Base-by-base conservation (phyloP, 2,797 vertebrate species). In the Phoxinus dragarum region DNA sequence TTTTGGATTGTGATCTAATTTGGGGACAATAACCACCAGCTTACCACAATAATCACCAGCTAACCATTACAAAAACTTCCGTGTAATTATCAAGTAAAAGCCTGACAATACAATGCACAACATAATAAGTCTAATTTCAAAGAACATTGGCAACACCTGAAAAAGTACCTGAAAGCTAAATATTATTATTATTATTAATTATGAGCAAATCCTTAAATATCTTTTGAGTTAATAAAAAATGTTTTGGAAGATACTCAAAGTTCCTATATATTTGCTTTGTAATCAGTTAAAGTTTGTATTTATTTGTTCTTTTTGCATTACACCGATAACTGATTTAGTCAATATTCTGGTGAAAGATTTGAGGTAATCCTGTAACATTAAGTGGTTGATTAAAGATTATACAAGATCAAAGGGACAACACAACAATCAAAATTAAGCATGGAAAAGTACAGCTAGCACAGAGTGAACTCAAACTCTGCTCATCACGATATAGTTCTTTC, bases 401-500 rank as follows among this genome's bases (percentile, higher is more conserved):
- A 49, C n/a, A 23, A 36, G 12, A 27, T 40, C 36, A 81, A 14
- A 54, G 10, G 10, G 19, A 67, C 7, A 56, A 14, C 34, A 40
- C 19, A 42, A 23, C 80, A 40, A 42, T 56, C 19, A 21, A 19
- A 72, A 34, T 34, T 40, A 59, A 71, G 16, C n/a, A 34, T 34
- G 36, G 7, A 34, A 64, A 34, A 34, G 17, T 31, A 54, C 8
- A 81, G 42, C 44, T 81, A 54, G 31, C 68, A 81, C 49, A 31
- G 23, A 42, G 6, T 7, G n/a, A 72, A 49, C 12, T 14, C 12
- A 86, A 84, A 82, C 81, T 49, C 47, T 64, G 36, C 36, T 64
- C 27, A 42, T 80, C 69, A 47, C 59, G 16, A 75, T 59, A 49
- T 31, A 47, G 56, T 36, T 64, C n/a, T 31, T 27, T 3, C 5